These are phyloP conservation scores for Fratercula arctica DNA, from an alignment of 2,797 vertebrate genomes.

Conservation along the genomic window DNA sequence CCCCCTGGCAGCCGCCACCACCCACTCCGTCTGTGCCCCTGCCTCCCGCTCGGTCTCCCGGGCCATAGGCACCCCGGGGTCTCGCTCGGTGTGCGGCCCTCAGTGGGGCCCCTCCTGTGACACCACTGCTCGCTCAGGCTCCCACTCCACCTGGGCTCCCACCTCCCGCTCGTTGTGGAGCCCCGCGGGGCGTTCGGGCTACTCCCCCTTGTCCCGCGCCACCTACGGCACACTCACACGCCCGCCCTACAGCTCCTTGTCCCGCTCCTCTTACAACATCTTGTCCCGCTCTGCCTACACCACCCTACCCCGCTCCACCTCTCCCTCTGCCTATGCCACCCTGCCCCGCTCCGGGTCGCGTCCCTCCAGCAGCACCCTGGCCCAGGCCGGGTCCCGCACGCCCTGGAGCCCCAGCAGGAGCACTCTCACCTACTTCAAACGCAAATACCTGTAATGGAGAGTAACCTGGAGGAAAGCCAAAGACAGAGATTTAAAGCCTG, in stretches of 20 bases:
- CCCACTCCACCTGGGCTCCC: not conserved
- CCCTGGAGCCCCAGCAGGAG: conserved; percentile 33
- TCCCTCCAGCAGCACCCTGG: not conserved
- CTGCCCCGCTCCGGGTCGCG: not conserved
- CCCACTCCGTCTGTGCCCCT: not conserved
- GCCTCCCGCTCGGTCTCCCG: not conserved
- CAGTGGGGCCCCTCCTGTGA: conserved; percentile 34
- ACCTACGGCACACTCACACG: not conserved
- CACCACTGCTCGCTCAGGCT: not conserved
- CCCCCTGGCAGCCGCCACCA: not conserved
- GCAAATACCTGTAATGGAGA: conserved; percentile 5
- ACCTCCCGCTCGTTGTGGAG: not conserved
- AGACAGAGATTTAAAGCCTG: not conserved
- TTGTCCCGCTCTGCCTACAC: conserved; percentile 17
- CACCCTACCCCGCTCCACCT: conserved; percentile 3
- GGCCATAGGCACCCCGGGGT: not conserved
- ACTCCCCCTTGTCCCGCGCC: not conserved
- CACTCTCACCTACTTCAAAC: conserved; percentile 31
- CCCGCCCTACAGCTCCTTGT: conserved; percentile 1
- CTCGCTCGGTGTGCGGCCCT: conserved; percentile 11
- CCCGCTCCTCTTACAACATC: conserved; percentile 2
- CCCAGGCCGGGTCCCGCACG: not conserved
- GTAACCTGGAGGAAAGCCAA: not conserved
- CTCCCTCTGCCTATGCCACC: conserved; percentile 26
- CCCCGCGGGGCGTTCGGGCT: not conserved